Percentiles rank a stretch among this genome's conserved stretches.
phyloP scores from a whole-genome alignment of 2,113 vertebrate species.

The Phocoena phocoena region DNA sequence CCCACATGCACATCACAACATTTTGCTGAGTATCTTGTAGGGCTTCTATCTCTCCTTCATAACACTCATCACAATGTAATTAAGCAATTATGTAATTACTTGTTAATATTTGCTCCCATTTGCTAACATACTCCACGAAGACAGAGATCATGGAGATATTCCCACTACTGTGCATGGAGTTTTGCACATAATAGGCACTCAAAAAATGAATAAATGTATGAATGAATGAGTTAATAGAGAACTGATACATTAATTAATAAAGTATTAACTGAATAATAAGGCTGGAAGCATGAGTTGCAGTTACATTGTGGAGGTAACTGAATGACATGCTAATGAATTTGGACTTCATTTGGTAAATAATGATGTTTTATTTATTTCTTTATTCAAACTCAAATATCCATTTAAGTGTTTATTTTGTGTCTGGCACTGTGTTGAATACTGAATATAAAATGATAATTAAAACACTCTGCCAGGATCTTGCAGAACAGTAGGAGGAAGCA shows the following conservation, averaged over 20 bases:
- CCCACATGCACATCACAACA: not conserved
- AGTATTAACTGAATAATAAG: not conserved
- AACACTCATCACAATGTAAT: not conserved
- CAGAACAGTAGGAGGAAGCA: slow-evolving; percentile 12
- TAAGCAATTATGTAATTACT: not conserved
- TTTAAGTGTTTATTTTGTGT: slow-evolving; percentile 12
- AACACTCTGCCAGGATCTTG: slow-evolving; percentile 9
- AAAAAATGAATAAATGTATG: not conserved
- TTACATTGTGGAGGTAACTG: not conserved
- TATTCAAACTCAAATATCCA: slow-evolving; percentile 15
- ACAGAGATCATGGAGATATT: not conserved
- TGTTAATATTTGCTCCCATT: not conserved
- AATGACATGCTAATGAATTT: not conserved
- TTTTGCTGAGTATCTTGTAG: not conserved
- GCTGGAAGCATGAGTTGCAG: not conserved
- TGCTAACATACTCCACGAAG: not conserved
- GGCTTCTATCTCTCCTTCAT: not conserved
- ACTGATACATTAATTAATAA: not conserved
- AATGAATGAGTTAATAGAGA: not conserved
- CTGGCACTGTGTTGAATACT: not conserved
- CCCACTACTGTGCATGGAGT: not conserved
- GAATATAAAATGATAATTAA: slow-evolving; percentile 32
- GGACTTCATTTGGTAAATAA: not conserved
- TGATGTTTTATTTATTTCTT: slow-evolving; percentile 4
- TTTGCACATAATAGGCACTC: not conserved